Base-by-base conservation (phyloP, 2,888 invertebrate genomes). In the Scotopteryx bipunctaria region DNA sequence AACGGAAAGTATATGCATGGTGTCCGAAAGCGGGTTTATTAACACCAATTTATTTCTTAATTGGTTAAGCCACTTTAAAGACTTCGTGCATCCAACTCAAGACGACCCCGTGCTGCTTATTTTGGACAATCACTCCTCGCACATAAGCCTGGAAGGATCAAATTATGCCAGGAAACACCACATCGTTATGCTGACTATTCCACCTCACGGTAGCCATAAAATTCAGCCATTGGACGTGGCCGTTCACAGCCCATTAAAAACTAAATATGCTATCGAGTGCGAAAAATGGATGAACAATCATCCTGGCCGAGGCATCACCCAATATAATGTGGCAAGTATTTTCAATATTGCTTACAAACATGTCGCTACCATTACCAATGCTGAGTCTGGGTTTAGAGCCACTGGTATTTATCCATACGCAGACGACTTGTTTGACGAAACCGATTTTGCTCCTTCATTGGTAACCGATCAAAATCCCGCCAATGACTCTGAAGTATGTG, bases 21-120 rank as follows among this genome's bases (percentile, higher is more conserved):
- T 59, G 31, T 65, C 65, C 25, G n/a, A n/a, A n/a, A 46, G 60
- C n/a, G 67, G 69, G 13, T 71, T 64, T 55, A 68, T 73, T 2
- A 69, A 66, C 38, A 41, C 60, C 21, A 53, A 63, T 9, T 41
- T 68, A 11, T 71, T 42, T 6, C 66, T 66, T 11, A 43, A 64
- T 31, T 71, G 62, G 62, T 46, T 73, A 31, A 15, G 45, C 15
- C 67, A 73, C 45, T 73, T 73, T 41, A 54, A 66, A 42, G 40
- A 58, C 15, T 33, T 54, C 42, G 57, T 63, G 13, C 57, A 63
- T n/a, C 59, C 67, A 27, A 54, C 63, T 17, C 14, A 46, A 35
- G 58, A 66, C 13, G 36, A 63, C 35, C 71, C 67, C 9, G 62
- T 70, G 2, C 50, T 73, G 16, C 45, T 71, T 5, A 58, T 67